These are phyloP conservation scores for Sebastes nivosus DNA, from an alignment of 2,797 vertebrate species.

Conservation along the genomic window DNA sequence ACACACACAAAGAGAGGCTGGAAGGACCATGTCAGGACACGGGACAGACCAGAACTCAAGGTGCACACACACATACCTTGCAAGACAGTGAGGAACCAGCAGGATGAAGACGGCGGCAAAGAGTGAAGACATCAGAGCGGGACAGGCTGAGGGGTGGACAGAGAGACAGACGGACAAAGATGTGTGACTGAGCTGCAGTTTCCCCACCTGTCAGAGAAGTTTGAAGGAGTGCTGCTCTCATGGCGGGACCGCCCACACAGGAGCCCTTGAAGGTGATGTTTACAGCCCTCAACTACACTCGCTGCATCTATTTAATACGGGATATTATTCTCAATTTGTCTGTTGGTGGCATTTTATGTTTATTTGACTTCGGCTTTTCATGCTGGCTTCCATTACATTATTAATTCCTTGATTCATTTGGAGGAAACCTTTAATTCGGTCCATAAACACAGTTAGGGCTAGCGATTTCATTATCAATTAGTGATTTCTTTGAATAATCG, in stretches of 20 bases:
- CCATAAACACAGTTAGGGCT: neutral
- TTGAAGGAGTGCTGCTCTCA: conserved; percentile 69
- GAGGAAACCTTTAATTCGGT: neutral
- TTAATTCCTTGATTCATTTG: neutral
- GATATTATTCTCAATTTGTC: neutral
- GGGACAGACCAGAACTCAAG: conserved; percentile 36
- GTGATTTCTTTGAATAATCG: neutral
- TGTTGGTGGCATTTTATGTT: neutral
- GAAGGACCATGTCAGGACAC: conserved; percentile 39
- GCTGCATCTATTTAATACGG: neutral
- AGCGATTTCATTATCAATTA: neutral
- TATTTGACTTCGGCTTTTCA: neutral
- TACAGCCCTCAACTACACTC: neutral
- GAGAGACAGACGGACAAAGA: conserved; percentile 15
- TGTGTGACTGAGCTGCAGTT: conserved; percentile 61
- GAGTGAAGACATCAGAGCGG: conserved; percentile 37
- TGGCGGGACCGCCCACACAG: conserved; percentile 72
- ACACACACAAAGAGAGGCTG: conserved; percentile 24
- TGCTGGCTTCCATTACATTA: neutral
- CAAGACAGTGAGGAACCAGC: conserved; percentile 24
- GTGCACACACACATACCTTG: conserved; percentile 4
- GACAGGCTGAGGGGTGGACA: conserved; percentile 21
- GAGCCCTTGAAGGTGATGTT: conserved; percentile 78
- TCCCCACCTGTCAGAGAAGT: conserved; percentile 63
- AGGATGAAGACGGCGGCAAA: conserved; percentile 35